Conservation (phyloP, 64 coral and sea anemone species). For the Stylophora pistillata region DNA sequence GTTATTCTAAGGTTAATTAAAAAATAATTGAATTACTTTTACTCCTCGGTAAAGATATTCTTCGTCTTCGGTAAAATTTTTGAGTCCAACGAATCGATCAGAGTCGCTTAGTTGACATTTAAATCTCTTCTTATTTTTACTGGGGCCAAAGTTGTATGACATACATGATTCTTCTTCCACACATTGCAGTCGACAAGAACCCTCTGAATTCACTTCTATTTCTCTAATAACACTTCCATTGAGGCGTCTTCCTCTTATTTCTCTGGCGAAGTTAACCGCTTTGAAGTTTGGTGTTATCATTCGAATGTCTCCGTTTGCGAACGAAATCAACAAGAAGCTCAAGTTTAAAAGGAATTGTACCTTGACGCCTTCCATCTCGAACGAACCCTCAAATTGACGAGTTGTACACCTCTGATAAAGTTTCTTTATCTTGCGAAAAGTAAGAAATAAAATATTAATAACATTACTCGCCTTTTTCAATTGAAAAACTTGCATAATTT, state of each 20-base stretch:
- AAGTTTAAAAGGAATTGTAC: not conserved
- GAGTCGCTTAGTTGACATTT: not conserved
- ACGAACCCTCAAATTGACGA: too few relatives aligned
- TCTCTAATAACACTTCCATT: not conserved
- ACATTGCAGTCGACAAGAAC: conserved; percentile 20
- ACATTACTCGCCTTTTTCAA: too few relatives aligned
- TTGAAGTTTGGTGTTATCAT: not conserved
- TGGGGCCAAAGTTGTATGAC: conserved; percentile 35
- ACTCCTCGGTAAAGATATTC: not conserved
- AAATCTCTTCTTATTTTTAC: not conserved
- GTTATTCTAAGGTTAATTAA: too few relatives aligned
- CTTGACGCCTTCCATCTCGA: not conserved
- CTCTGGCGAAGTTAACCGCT: not conserved
- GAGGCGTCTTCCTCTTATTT: not conserved
- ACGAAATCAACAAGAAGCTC: not conserved
- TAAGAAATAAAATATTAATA: too few relatives aligned
- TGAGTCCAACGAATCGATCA: not conserved
- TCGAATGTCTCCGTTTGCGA: not conserved
- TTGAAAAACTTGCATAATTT: too few relatives aligned
- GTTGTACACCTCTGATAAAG: too few relatives aligned
- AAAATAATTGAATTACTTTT: not conserved
- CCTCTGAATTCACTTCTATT: not conserved
- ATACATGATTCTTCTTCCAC: conserved; percentile 14
- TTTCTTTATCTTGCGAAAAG: too few relatives aligned
- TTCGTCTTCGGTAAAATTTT: not conserved